Conservation (phyloP, 2,797 vertebrate genomes). For the Lateolabrax maculatus region DNA sequence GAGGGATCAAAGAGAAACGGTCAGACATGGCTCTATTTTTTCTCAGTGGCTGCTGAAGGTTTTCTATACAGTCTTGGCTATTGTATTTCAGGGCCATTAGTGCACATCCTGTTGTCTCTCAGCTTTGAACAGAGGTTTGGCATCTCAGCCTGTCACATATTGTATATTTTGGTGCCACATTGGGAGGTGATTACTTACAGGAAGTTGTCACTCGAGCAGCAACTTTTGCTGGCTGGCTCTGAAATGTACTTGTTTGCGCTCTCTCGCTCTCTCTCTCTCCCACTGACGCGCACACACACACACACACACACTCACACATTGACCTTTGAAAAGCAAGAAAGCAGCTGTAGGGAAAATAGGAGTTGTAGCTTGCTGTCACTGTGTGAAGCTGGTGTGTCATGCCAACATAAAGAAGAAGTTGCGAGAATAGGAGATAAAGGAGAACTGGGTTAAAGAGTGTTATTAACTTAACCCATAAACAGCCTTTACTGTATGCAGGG, state of each 20-base stretch:
- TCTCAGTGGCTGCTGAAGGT: conserved; percentile 4
- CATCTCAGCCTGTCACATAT: conserved; percentile 17
- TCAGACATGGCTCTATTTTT: conserved; percentile 5
- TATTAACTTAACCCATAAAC: not conserved
- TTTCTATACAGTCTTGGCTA: conserved; percentile 6
- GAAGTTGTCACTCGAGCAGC: conserved; percentile 45
- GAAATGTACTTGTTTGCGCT: conserved; percentile 53
- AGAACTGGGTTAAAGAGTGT: not conserved
- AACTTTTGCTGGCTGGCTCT: conserved; percentile 36
- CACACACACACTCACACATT: not conserved
- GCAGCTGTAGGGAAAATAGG: conserved; percentile 52
- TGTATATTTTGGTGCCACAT: conserved; percentile 28
- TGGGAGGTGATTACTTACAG: conserved; percentile 29
- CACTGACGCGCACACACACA: not conserved
- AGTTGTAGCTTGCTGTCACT: conserved; percentile 26
- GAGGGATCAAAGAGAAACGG: not conserved
- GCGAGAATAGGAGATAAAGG: not conserved
- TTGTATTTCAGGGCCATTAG: conserved; percentile 31
- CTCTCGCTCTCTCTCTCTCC: not conserved
- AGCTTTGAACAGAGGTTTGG: conserved; percentile 20
- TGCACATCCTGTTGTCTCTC: conserved; percentile 8
- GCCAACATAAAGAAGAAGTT: conserved; percentile 40
- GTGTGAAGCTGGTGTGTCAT: conserved; percentile 41
- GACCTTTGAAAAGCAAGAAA: conserved; percentile 62
- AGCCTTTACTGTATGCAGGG: not conserved